A percentile compares a stretch with the other conserved stretches of the same genome.
phyloP scores from a whole-genome alignment of 2,888 invertebrate species.

The Prostheceraeus crozeri region DNA sequence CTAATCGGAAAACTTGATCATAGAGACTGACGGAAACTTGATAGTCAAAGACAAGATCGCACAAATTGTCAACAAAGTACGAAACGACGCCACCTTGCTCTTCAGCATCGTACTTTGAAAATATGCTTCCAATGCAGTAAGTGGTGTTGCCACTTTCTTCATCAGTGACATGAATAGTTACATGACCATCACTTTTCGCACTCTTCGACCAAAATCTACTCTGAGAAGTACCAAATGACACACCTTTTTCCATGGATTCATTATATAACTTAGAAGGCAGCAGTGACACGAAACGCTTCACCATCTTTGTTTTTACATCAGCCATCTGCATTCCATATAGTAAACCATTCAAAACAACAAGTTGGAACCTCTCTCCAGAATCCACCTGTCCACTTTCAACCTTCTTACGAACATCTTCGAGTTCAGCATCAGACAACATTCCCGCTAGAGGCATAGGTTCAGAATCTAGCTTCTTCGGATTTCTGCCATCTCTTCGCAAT shows the following conservation, averaged over 20 bases:
- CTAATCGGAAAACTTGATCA: conserved; percentile 32
- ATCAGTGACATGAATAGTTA: conserved; percentile 25
- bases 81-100: neutral
- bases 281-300: neutral
- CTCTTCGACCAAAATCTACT: too few species aligned
- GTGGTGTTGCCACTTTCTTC: conserved; percentile 28
- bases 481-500: neutral
- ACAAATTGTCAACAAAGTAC: conserved; percentile 29
- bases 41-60: neutral
- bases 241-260: too few species aligned
- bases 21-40: conserved; percentile 34
- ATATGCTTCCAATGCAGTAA: conserved; percentile 1
- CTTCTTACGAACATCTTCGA: neutral
- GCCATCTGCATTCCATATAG: conserved; percentile 26
- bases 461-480: neutral
- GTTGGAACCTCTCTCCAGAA: neutral
- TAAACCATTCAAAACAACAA: conserved; percentile 19
- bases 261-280: neutral
- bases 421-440: conserved; percentile 3
- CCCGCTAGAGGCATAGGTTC: too few species aligned
- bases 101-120: neutral
- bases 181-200: too few species aligned
- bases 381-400: neutral
- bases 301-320: conserved; percentile 2
- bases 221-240: too few species aligned